Evolutionary conservation across 2,888 invertebrate genomes (phyloP).

Genomic region (Eudasyphora cyanicolor): DNA sequence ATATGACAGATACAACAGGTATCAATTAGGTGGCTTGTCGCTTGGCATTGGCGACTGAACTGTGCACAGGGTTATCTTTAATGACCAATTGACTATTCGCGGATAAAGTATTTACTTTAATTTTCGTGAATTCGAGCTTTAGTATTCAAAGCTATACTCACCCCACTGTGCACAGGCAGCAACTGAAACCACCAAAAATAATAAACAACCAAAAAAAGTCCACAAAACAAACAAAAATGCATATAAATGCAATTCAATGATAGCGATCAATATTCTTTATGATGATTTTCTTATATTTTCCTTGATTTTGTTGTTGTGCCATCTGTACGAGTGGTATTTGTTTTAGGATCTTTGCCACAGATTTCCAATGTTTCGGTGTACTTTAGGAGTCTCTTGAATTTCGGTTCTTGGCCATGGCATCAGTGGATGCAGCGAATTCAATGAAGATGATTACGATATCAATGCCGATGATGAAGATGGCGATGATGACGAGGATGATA

Average conservation of each 20-base stretch:
- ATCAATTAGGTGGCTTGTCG: too few relatives aligned
- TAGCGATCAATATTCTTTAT: constrained; percentile 65
- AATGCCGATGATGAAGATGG: constrained; percentile 29
- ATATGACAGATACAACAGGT: too few relatives aligned
- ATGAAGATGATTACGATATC: constrained; percentile 39
- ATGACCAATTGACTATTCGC: too few relatives aligned
- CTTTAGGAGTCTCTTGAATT: neutral
- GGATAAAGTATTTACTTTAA: too few relatives aligned
- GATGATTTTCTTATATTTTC: constrained; percentile 37
- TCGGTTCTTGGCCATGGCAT: constrained; percentile 29
- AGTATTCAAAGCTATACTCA: too few relatives aligned
- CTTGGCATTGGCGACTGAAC: too few relatives aligned
- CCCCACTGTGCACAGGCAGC: constrained; percentile 65
- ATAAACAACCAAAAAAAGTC: neutral
- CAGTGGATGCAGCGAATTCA: constrained; percentile 39
- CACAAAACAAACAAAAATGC: constrained; percentile 60
- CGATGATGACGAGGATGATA: constrained; percentile 14
- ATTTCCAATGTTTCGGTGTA: constrained; percentile 41
- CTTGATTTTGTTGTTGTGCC: constrained; percentile 17
- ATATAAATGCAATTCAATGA: constrained; percentile 67
- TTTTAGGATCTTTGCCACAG: constrained; percentile 42
- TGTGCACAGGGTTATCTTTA: too few relatives aligned
- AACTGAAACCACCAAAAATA: constrained; percentile 61
- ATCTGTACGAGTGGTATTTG: neutral
- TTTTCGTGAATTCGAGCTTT: too few relatives aligned